Evolutionary conservation across 2,113 vertebrate genomes (phyloP).

Genomic region (Misgurnus anguillicaudatus): DNA sequence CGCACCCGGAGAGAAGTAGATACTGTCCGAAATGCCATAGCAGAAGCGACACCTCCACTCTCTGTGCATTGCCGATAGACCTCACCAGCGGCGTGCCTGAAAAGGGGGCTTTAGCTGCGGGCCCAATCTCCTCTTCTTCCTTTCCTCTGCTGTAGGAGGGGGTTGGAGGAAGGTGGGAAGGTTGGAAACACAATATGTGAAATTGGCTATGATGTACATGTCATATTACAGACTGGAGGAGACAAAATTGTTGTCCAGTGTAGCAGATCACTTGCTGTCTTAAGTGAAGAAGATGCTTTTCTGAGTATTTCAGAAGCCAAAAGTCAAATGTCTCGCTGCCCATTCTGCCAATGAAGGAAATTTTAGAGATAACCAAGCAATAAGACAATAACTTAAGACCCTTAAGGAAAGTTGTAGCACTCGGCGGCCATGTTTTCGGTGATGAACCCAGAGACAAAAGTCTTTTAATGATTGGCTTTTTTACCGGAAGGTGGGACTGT

Average conservation of each 20-base stretch:
- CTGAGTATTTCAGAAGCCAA: background rate
- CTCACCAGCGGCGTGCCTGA: constrained; percentile 73
- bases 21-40: constrained; percentile 84
- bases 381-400: no score
- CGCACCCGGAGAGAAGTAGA: constrained; percentile 79
- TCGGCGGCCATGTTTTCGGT: no score
- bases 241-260: constrained; percentile 60
- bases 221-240: constrained; percentile 64
- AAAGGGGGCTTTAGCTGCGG: constrained; percentile 80
- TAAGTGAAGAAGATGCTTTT: background rate
- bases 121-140: constrained; percentile 75
- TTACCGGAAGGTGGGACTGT: no score
- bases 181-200: constrained; percentile 69
- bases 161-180: constrained; percentile 62
- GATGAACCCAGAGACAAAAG: no score
- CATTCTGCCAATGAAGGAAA: background rate
- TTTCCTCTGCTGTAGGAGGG: constrained; percentile 62
- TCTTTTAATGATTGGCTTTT: no score
- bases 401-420: no score
- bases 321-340: background rate
- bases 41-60: constrained; percentile 83
- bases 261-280: constrained; percentile 59
- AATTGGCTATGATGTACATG: constrained; percentile 71
- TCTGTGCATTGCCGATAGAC: constrained; percentile 81
- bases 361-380: no score